These are phyloP conservation scores for Aphelinus certus DNA, from an alignment of 1,140 invertebrate species.

Conservation along the genomic window DNA sequence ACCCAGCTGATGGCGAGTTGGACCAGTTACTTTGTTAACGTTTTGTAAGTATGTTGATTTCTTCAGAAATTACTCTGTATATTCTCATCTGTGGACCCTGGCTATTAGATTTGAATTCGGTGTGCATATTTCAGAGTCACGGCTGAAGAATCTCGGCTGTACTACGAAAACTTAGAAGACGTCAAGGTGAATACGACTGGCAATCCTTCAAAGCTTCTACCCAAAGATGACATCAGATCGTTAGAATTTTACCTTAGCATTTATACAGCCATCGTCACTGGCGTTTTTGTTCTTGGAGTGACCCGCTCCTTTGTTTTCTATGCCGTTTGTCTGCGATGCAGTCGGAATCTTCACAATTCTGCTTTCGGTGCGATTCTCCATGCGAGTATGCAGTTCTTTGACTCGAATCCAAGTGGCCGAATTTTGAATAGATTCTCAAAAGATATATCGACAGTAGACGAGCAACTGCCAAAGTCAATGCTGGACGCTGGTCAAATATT, in stretches of 20 bases:
- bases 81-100: too few species aligned
- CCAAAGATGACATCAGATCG: not conserved
- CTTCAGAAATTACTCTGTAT: too few species aligned
- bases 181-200: conserved; percentile 72
- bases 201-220: conserved; percentile 73
- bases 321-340: conserved; percentile 71
- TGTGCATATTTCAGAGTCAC: conserved; percentile 51
- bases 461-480: conserved; percentile 80
- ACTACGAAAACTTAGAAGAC: conserved; percentile 50
- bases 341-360: conserved; percentile 73
- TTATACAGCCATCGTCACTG: conserved; percentile 63
- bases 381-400: conserved; percentile 78
- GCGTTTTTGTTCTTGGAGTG: conserved; percentile 64
- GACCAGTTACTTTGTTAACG: conserved; percentile 75
- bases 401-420: conserved; percentile 77
- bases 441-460: conserved; percentile 85
- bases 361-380: conserved; percentile 73
- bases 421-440: conserved; percentile 82
- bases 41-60: conserved; percentile 64
- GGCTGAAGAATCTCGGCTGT: conserved; percentile 44
- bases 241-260: conserved; percentile 63
- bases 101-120: conserved; percentile 59
- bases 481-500: conserved; percentile 82
- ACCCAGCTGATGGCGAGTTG: conserved; percentile 74
- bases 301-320: conserved; percentile 71